Conservation (phyloP, 2,797 vertebrate species). For the Tapera naevia region DNA sequence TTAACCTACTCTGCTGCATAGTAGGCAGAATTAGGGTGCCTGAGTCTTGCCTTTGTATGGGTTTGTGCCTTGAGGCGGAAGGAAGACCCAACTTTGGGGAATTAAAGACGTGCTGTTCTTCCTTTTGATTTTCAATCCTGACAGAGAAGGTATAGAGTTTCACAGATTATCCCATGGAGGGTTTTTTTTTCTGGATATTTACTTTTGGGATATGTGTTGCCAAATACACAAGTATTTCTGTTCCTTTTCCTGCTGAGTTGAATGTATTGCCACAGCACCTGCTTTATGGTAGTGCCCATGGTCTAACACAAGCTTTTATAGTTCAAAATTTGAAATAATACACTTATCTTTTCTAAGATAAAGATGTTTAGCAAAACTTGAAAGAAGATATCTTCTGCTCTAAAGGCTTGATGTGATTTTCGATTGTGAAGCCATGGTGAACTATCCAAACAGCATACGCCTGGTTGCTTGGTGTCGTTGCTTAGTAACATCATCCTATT, state of each 20-base stretch:
- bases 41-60: accelerated
- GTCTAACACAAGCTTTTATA: not conserved
- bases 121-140: not conserved
- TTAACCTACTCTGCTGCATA: not conserved
- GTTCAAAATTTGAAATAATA: not conserved
- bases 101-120: accelerated
- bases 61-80: not conserved
- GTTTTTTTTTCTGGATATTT: not conserved
- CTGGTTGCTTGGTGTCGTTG: not conserved
- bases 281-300: not conserved
- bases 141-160: not conserved
- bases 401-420: not conserved
- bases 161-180: accelerated
- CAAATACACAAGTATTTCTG: not conserved
- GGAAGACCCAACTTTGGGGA: not conserved
- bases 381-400: not conserved
- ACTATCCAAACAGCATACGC: not conserved
- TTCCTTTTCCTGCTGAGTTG: not conserved
- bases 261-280: not conserved
- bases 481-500: not conserved
- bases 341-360: not conserved
- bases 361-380: not conserved
- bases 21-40: not conserved
- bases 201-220: not conserved
- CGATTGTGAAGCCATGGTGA: not conserved